Evolutionary conservation across 1,140 invertebrate genomes (phyloP), one percentile per base, ranked within the genome.

Genomic region (Prorops nasuta): DNA sequence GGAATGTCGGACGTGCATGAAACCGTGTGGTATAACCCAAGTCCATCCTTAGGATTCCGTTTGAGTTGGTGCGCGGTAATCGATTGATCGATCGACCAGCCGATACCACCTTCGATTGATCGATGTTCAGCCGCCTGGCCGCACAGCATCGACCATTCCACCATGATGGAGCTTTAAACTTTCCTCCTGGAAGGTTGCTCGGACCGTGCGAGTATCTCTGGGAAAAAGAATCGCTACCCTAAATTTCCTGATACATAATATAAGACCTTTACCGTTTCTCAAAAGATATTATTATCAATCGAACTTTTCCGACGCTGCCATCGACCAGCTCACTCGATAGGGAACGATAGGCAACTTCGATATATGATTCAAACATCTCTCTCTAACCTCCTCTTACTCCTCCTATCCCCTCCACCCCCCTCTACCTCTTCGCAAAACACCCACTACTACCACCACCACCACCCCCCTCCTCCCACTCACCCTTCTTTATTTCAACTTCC

Each of bases 131-230:
- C 32, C 19, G 17, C 10, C 10, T 4, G 24, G 24, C 10, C 4
- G 4, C 24, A 10, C 24, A 6, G 24, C 20, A 42, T n/a, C 17
- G 15, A 42, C 15, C 2, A 18, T 17, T 2, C 16, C 12, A 14
- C 28, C 16, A 50, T 46, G 48, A 46, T 55, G 24, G 45, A 56
- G 56, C 49, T 51, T 55, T 28, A 39, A 58, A 62, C 34, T 57
- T 61, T 51, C 31, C 8, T 20, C 35, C 31, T 20, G 20, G 28
- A 40, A 17, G 35, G 37, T 47, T 22, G 2, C 35, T 17, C 20
- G 14, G 21, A 37, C 14, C 14, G 21, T 47, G 14, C 20, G 20
- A 24, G 8, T 2, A 44, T 38, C 3, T 16, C n/a, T 12, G 16
- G 10, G 8, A 28, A 15, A 49, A 49, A 34, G 10, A 41, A 35